Evolutionary conservation across 2,888 invertebrate genomes (phyloP).

Genomic region (Onthophagus sagittarius): DNA sequence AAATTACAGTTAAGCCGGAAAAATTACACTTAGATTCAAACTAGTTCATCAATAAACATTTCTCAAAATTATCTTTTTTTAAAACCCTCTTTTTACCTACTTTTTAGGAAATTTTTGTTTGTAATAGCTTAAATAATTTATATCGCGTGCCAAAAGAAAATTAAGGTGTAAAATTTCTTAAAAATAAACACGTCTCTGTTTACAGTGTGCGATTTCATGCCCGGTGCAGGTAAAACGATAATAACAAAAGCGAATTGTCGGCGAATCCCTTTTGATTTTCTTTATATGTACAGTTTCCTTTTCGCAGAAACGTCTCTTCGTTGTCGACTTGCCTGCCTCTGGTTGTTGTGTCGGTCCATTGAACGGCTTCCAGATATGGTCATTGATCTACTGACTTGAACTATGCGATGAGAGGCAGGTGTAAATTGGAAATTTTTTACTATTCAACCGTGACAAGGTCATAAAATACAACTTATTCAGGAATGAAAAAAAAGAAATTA

Average conservation of each 20-base stretch:
- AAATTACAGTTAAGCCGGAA: not conserved
- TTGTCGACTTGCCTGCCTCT: not conserved
- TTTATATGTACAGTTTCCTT: not conserved
- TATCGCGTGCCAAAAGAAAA: not conserved
- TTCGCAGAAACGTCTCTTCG: not conserved
- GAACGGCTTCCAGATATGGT: not conserved
- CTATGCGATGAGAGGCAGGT: not conserved
- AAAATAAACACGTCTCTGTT: not conserved
- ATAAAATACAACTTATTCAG: not conserved
- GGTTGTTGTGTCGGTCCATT: not conserved
- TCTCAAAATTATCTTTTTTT: not conserved
- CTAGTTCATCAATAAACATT: not conserved
- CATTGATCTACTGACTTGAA: not conserved
- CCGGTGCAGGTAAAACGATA: not conserved
- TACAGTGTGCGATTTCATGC: not conserved
- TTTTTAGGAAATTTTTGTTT: not conserved
- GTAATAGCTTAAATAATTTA: not conserved
- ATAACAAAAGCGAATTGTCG: not conserved
- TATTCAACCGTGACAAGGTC: not conserved
- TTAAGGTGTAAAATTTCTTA: not conserved
- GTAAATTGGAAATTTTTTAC: not conserved
- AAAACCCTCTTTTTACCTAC: not conserved
- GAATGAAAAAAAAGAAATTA: not conserved
- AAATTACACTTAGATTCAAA: not conserved
- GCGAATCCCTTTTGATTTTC: not conserved